Percentiles rank a stretch among this genome's conserved stretches.
Conservation (phyloP, 2,113 vertebrate genomes). For the Forbesichthys papilliferus region DNA sequence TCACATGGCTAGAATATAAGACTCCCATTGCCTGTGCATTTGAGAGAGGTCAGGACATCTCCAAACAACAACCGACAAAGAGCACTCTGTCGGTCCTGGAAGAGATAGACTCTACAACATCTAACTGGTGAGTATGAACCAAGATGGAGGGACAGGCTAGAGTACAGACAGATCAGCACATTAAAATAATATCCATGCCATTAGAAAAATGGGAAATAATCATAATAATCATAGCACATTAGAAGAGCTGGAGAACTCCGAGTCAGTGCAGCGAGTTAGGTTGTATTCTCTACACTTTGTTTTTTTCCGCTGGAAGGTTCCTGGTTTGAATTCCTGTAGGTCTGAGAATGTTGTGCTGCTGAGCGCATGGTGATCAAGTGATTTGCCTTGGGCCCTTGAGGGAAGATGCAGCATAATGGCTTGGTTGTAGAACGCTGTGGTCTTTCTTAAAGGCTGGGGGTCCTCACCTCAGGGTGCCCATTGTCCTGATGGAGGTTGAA, state of each 20-base stretch:
- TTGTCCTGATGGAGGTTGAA: constrained; percentile 2
- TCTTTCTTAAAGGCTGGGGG: constrained; percentile 31
- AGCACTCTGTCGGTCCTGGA: constrained; percentile 63
- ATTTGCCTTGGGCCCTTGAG: constrained; percentile 57
- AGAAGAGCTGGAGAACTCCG: no score
- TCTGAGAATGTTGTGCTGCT: constrained; percentile 43
- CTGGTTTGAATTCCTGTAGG: constrained; percentile 41
- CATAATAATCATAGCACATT: no score
- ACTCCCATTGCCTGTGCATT: constrained; percentile 63
- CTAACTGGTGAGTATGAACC: constrained; percentile 66
- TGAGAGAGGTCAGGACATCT: constrained; percentile 67
- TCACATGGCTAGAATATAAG: constrained; percentile 77
- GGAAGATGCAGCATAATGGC: constrained; percentile 60
- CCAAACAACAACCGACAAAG: constrained; percentile 74
- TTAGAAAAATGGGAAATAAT: background rate
- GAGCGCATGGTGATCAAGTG: constrained; percentile 80
- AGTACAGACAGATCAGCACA: background rate
- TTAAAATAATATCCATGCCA: constrained; percentile 17
- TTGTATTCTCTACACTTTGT: constrained; percentile 5
- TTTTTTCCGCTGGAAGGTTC: constrained; percentile 3
- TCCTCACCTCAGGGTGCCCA: constrained; percentile 15
- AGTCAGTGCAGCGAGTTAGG: no score
- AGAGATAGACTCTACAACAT: constrained; percentile 37
- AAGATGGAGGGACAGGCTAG: background rate
- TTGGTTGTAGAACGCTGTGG: constrained; percentile 56